phyloP scores from a whole-genome alignment of 53 echinoderm and acorn worm species.

The Glandiceps talaboti region DNA sequence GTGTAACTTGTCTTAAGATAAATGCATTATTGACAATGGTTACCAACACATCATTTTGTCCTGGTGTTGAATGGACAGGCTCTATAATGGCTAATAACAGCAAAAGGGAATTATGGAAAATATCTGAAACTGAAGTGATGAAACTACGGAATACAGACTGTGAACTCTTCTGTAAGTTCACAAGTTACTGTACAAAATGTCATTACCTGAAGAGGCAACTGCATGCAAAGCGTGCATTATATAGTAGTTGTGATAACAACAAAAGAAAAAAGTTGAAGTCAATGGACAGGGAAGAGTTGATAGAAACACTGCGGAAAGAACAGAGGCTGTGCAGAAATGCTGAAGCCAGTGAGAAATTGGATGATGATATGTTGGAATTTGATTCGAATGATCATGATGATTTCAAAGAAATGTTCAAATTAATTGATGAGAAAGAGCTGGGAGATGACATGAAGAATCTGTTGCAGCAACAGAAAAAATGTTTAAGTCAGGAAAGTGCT shows the following conservation, averaged over 20 bases:
- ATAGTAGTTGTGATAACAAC: background rate
- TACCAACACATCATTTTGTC: background rate
- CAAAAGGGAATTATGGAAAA: background rate
- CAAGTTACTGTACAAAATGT: background rate
- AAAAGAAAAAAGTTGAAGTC: background rate
- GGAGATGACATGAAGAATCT: background rate
- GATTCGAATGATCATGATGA: background rate
- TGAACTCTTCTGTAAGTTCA: background rate
- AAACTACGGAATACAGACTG: background rate
- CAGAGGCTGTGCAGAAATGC: background rate
- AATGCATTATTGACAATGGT: background rate
- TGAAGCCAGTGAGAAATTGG: background rate
- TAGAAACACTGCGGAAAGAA: background rate
- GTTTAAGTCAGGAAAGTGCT: background rate
- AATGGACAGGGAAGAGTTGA: background rate
- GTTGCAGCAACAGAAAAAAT: background rate
- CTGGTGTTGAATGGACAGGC: background rate
- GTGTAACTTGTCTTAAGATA: background rate
- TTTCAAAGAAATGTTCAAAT: background rate
- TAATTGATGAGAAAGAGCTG: background rate
- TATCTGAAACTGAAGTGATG: background rate
- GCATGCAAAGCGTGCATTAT: background rate
- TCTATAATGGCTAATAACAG: too few species aligned
- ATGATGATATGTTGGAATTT: background rate
- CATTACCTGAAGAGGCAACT: background rate